Conservation (phyloP, 1,140 invertebrate species). For the Aphelenchoides avenae region DNA sequence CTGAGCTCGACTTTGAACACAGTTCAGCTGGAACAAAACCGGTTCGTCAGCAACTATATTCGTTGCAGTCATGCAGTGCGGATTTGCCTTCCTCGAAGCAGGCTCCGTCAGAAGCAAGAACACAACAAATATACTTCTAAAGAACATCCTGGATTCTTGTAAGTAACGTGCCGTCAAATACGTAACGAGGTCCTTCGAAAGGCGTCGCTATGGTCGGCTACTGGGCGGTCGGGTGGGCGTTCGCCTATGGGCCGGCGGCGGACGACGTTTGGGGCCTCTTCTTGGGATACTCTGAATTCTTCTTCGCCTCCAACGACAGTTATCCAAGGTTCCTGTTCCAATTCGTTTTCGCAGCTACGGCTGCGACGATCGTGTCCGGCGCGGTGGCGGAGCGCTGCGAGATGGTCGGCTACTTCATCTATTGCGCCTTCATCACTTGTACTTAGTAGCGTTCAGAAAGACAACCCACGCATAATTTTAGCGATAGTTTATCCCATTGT, state of each 20-base stretch:
- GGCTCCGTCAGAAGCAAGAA: conserved; percentile 66
- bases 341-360: conserved; percentile 63
- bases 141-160: conserved; percentile 67
- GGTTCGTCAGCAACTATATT: too few species aligned
- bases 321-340: conserved; percentile 63
- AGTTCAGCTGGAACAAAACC: too few species aligned
- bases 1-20: too few species aligned
- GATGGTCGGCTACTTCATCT: conserved; percentile 65
- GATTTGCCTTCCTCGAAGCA: conserved; percentile 66
- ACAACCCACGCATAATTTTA: too few species aligned
- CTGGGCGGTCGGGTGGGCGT: conserved; percentile 64
- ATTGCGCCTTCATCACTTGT: conserved; percentile 64
- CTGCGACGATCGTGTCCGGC: conserved; percentile 64
- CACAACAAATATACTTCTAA: conserved; percentile 66
- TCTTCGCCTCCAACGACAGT: conserved; percentile 24
- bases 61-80: conserved; percentile 66
- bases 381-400: conserved; percentile 66
- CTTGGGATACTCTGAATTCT: conserved; percentile 38
- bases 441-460: background rate
- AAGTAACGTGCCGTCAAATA: conserved; percentile 21
- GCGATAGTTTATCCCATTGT: conserved; percentile 65
- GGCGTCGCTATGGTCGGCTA: conserved; percentile 64
- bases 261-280: conserved; percentile 26
- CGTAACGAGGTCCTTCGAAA: conserved; percentile 53
- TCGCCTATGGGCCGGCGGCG: conserved; percentile 63